phyloP scores from a whole-genome alignment of 2,113 vertebrate genomes.

The Eretmochelys imbricata region DNA sequence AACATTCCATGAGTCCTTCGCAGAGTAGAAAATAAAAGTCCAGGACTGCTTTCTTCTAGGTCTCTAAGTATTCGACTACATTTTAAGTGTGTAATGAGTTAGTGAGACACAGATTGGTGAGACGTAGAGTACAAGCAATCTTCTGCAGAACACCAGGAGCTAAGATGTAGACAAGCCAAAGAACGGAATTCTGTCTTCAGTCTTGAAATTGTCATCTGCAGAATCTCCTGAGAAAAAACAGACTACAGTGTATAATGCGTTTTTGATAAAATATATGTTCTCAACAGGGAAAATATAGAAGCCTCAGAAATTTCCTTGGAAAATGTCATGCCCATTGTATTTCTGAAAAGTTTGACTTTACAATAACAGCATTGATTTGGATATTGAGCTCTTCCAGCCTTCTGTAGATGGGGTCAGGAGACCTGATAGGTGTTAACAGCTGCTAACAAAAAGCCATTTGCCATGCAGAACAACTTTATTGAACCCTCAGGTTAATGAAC shows the following conservation, averaged over 20 bases:
- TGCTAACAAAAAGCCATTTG: not conserved
- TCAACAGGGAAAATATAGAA: not conserved
- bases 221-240: not conserved
- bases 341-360: not conserved
- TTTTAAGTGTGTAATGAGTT: not conserved
- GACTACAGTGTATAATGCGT: fast-evolving
- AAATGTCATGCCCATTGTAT: not conserved
- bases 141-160: not conserved
- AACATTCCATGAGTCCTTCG: not conserved
- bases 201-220: not conserved
- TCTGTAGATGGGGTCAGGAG: not conserved
- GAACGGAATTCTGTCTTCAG: not conserved
- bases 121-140: not conserved
- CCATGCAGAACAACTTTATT: not conserved
- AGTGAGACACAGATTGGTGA: not conserved
- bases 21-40: not conserved
- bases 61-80: not conserved
- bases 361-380: not conserved
- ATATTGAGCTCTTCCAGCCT: not conserved
- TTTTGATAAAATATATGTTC: not conserved
- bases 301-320: not conserved
- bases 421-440: not conserved
- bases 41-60: not conserved
- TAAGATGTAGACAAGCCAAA: not conserved
- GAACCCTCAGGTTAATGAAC: not conserved